Conservation (phyloP, 1,140 invertebrate genomes). For the Temnothorax curvispinosus region DNA sequence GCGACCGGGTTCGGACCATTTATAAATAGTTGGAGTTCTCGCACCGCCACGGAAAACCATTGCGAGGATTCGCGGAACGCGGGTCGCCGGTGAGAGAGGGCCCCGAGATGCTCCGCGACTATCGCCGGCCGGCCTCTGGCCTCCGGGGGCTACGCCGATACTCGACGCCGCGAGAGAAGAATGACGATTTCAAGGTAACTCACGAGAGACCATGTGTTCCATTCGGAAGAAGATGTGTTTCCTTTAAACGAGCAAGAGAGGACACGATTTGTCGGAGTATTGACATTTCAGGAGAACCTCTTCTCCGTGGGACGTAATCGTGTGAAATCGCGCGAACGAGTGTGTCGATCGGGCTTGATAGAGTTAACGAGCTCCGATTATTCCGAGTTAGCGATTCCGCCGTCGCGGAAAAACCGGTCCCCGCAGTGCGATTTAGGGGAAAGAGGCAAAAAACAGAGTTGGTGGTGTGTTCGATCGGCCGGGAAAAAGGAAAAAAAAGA, state of each 20-base stretch:
- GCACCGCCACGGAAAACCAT: slow-evolving; percentile 73
- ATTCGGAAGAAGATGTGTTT: neutral
- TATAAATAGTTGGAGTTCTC: slow-evolving; percentile 82
- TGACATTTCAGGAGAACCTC: neutral
- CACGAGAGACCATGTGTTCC: neutral
- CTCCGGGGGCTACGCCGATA: neutral
- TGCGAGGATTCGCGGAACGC: slow-evolving; percentile 64
- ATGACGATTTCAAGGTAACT: slow-evolving; percentile 1
- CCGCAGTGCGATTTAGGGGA: neutral
- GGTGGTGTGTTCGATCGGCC: slow-evolving; percentile 40
- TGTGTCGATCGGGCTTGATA: neutral
- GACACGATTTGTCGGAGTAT: neutral
- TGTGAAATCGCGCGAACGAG: neutral
- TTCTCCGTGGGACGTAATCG: neutral
- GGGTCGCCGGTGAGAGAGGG: neutral
- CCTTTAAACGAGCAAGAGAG: neutral
- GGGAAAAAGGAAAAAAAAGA: neutral
- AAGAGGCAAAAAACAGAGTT: neutral
- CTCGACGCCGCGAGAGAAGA: neutral
- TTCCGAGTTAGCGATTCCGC: neutral
- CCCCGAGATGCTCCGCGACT: slow-evolving; percentile 2
- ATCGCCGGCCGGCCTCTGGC: neutral
- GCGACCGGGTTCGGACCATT: slow-evolving; percentile 82
- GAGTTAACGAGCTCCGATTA: neutral
- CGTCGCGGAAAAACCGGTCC: neutral